Base-by-base conservation (phyloP, 2,888 invertebrate genomes). In the Seladonia tumulorum region DNA sequence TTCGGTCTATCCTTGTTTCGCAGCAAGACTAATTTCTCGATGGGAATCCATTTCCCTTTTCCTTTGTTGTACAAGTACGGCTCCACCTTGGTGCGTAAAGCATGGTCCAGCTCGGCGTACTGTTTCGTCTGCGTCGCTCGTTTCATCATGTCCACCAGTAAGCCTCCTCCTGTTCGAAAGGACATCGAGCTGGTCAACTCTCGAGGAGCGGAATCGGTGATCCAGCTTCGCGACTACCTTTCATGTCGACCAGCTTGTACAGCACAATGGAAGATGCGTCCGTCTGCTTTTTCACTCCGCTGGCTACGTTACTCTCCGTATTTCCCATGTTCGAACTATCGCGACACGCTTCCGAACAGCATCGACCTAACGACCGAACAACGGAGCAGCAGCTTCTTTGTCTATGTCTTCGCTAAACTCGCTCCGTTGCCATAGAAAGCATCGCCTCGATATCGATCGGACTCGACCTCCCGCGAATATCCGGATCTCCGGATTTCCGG, bases 271-370 rank as follows among this genome's bases (percentile, higher is more conserved):
- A 96, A 3, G 98, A 97, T 22, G 97, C 97, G 39, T 98, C 98
- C 4, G 99, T 99, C 95, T 99, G 99, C 90, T 98, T 98, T 95
- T 99, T 99, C 29, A 99, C 99, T 70, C 98, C 99, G 95, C 98
- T 98, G 0, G 98, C 98, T 1, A 99, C 99, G 85, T 98, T 98
- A 92, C 98, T 98, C 93, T 98, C 98, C 4, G 98, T 98, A 96
- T 98, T 98, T 94, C 98, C 98, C 98, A 97, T 97, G 60, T 89
- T 39, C 12, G 14, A 42, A 5, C 42, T 42, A 4, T 12, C n/a
- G 39, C 2, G 39, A 22, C 5, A 70, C 22, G 22, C 68, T 39
- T 29, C 16, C 18, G 66, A 60, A 25, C n/a, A 25, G 12, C 25
- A 4, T 72, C 53, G 22, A 18, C 29, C 29, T 8, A 35, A 8